phyloP scores from a whole-genome alignment of 2,888 invertebrate species.

The Eilema caniola region DNA sequence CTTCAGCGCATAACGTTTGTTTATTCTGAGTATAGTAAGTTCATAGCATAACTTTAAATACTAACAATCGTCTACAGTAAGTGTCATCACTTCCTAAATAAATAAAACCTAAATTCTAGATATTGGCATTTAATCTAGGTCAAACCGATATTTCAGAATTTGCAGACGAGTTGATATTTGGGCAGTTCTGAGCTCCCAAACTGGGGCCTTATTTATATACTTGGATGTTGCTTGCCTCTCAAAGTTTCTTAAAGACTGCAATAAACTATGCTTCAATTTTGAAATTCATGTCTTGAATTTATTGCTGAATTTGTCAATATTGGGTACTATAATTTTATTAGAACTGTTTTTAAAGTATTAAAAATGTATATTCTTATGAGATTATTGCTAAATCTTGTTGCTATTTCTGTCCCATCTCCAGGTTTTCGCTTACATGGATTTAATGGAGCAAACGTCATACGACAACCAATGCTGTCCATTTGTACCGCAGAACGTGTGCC shows the following conservation, averaged over 20 bases:
- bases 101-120: slow-evolving; percentile 46
- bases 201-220: slow-evolving; percentile 40
- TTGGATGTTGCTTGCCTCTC: slow-evolving; percentile 15
- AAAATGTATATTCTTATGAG: too few relatives aligned
- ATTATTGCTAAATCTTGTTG: too few relatives aligned
- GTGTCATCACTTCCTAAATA: slow-evolving; percentile 39
- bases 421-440: too few relatives aligned
- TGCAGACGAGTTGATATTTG: slow-evolving; percentile 48
- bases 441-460: too few relatives aligned
- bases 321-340: neutral
- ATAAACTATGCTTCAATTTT: slow-evolving; percentile 6
- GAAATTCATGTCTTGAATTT: slow-evolving; percentile 10
- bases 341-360: neutral
- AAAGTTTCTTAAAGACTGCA: slow-evolving; percentile 19
- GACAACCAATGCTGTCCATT: too few relatives aligned
- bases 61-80: neutral
- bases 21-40: too few relatives aligned
- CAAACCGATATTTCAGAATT: slow-evolving; percentile 63
- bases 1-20: too few relatives aligned
- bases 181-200: slow-evolving; percentile 44
- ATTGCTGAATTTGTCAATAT: neutral
- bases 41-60: too few relatives aligned
- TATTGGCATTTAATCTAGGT: slow-evolving; percentile 65
- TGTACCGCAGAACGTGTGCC: too few relatives aligned
- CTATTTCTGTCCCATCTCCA: too few relatives aligned